phyloP scores from a whole-genome alignment of 2,888 invertebrate species.

The Helicoverpa assulta region DNA sequence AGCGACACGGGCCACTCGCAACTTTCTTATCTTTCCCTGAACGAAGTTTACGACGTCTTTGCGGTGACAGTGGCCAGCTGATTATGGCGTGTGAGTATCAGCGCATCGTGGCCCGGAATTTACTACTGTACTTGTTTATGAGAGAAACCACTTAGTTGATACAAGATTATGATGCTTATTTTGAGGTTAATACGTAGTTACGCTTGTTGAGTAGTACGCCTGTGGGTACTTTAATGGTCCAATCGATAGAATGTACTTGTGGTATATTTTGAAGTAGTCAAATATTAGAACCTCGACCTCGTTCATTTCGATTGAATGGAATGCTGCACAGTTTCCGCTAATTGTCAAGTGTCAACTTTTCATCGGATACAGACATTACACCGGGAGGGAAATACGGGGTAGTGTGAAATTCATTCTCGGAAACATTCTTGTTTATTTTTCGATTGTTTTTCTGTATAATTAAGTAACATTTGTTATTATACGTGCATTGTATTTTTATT shows the following conservation, averaged over 20 bases:
- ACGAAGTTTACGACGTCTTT: conserved; percentile 77
- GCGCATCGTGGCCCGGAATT: conserved; percentile 57
- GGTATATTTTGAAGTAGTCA: conserved; percentile 16
- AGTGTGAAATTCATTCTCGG: conserved; percentile 1
- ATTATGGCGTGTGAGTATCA: conserved; percentile 68
- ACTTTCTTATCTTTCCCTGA: conserved; percentile 80
- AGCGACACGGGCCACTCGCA: conserved; percentile 78
- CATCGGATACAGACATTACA: conserved; percentile 25
- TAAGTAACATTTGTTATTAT: conserved; percentile 1
- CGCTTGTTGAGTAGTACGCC: neutral
- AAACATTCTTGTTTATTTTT: conserved; percentile 4
- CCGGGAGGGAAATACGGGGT: conserved; percentile 3
- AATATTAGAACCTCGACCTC: conserved; percentile 25
- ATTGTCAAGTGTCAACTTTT: conserved; percentile 27
- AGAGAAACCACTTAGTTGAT: conserved; percentile 26
- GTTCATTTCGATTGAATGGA: conserved; percentile 37
- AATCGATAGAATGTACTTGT: conserved; percentile 1
- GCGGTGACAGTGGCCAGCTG: conserved; percentile 68
- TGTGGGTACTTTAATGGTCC: neutral
- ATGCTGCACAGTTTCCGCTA: conserved; percentile 33
- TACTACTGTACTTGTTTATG: conserved; percentile 49
- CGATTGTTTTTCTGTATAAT: neutral
- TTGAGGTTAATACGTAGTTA: neutral
- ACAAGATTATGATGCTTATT: conserved; percentile 25
- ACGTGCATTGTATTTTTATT: neutral